Conservation (phyloP, 1,140 invertebrate genomes). For the Metopolophium dirhodum region DNA sequence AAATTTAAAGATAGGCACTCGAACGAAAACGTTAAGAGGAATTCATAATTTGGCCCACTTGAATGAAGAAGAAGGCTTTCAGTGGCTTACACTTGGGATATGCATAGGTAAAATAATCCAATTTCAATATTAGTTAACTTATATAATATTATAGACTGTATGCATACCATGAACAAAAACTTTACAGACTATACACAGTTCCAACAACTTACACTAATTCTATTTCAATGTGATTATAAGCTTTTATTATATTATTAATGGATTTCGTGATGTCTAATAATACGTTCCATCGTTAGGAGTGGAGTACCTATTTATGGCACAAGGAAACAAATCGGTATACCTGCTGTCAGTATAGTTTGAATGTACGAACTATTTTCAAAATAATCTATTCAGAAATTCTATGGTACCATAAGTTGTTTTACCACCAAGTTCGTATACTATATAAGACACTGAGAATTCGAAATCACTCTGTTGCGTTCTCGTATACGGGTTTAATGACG, state of each 20-base stretch:
- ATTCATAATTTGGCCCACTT: neutral
- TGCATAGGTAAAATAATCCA: neutral
- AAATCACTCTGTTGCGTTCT: neutral
- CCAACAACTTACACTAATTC: neutral
- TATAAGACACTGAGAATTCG: neutral
- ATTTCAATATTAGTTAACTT: neutral
- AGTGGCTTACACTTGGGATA: neutral
- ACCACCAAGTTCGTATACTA: neutral
- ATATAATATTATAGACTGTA: neutral
- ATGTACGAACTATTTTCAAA: neutral
- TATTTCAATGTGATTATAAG: neutral
- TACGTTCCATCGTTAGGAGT: neutral
- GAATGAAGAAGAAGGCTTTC: neutral
- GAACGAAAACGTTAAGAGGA: neutral
- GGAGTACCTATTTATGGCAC: neutral
- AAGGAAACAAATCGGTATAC: neutral
- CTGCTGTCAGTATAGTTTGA: neutral
- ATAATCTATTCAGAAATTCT: neutral
- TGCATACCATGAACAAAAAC: neutral
- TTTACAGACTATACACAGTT: neutral
- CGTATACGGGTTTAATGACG: neutral
- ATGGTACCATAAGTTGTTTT: neutral
- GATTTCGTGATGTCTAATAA: neutral
- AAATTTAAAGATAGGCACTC: neutral
- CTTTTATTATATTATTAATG: slow-evolving; percentile 30